Conservation (phyloP, 2,797 vertebrate species). For the Mallotus villosus region DNA sequence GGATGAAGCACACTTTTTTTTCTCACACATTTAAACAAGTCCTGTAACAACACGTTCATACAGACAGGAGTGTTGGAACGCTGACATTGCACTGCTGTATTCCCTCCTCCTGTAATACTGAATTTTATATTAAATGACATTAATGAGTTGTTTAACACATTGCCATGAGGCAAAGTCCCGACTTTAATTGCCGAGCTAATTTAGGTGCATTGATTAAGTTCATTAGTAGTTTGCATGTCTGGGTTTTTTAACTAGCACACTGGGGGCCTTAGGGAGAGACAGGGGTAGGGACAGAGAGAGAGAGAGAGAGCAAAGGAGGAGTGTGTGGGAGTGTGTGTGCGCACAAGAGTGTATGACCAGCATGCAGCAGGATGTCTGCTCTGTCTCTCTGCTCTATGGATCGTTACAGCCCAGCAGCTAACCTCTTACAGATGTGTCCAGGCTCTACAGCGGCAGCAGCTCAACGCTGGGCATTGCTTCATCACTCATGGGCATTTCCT, state of each 20-base stretch:
- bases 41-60: not conserved
- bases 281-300: conserved; percentile 22
- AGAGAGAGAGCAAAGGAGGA: conserved; percentile 3
- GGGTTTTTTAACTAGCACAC: conserved; percentile 22
- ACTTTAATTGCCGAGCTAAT: conserved; percentile 39
- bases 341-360: conserved; percentile 3
- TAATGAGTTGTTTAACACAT: not conserved
- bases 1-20: not conserved
- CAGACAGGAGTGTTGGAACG: not conserved
- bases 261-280: not conserved
- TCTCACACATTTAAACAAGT: not conserved
- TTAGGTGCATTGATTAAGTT: conserved; percentile 38
- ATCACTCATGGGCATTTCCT: conserved; percentile 77
- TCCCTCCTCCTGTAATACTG: not conserved
- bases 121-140: not conserved
- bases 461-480: conserved; percentile 56
- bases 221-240: conserved; percentile 20
- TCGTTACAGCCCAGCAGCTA: conserved; percentile 68
- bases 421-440: conserved; percentile 78
- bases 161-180: conserved; percentile 27
- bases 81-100: not conserved
- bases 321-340: not conserved
- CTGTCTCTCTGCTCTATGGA: conserved; percentile 30
- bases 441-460: conserved; percentile 38
- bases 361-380: conserved; percentile 41